Evolutionary conservation across 2,797 vertebrate genomes (phyloP).

Genomic region (Aeoliscus strigatus): DNA sequence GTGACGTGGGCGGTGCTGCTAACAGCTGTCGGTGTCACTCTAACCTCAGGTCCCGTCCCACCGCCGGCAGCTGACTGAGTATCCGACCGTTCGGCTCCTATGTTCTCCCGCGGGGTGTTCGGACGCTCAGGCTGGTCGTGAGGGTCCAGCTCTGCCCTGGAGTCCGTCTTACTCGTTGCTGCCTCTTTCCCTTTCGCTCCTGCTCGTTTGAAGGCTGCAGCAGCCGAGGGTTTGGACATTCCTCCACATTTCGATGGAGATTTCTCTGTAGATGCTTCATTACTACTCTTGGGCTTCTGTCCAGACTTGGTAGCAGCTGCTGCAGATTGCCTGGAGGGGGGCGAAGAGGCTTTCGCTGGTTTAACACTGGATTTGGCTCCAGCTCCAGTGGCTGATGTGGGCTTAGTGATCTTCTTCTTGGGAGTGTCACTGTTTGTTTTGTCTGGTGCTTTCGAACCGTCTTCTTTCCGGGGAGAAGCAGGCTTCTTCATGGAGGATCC

Average conservation of each 20-base stretch:
- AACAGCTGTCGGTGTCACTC: constrained; percentile 16
- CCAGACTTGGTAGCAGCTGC: constrained; percentile 69
- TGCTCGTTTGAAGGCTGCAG: constrained; percentile 68
- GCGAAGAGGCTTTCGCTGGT: constrained; percentile 53
- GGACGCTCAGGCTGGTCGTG: constrained; percentile 18
- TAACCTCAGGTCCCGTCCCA: constrained; percentile 9
- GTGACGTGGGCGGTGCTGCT: constrained; percentile 10
- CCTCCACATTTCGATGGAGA: constrained; percentile 67
- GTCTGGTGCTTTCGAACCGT: constrained; percentile 59
- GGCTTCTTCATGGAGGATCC: constrained; percentile 76
- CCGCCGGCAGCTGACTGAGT: constrained; percentile 17
- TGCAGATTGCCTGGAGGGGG: constrained; percentile 67
- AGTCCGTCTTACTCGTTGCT: constrained; percentile 36
- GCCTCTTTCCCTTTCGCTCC: constrained; percentile 54
- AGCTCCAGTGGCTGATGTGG: constrained; percentile 48
- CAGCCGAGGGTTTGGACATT: constrained; percentile 65
- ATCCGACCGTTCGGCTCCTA: constrained; percentile 21
- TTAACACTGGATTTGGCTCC: constrained; percentile 74
- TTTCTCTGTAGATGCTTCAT: constrained; percentile 66
- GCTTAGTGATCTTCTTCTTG: constrained; percentile 79
- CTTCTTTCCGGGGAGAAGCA: constrained; percentile 83
- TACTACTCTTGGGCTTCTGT: constrained; percentile 73
- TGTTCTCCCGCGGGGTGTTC: constrained; percentile 16
- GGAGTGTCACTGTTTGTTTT: constrained; percentile 62
- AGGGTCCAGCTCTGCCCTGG: constrained; percentile 1